Percentiles rank a stretch among this genome's conserved stretches.
Evolutionary conservation across 1,140 invertebrate species (phyloP).

Genomic region (Apis cerana): DNA sequence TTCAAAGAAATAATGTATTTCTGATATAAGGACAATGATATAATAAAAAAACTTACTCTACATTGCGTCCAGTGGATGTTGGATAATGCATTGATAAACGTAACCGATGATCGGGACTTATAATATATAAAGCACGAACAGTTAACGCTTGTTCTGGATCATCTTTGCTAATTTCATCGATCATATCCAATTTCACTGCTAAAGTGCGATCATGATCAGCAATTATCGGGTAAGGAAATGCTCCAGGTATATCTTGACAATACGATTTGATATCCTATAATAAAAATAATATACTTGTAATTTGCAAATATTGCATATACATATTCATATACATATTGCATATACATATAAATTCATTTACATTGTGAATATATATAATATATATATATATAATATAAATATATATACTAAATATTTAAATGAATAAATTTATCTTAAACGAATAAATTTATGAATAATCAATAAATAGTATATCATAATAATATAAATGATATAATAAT

Average conservation of each 20-base stretch:
- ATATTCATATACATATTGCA: background rate
- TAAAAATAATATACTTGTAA: background rate
- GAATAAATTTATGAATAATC: too few species aligned
- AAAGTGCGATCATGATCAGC: conserved; percentile 90
- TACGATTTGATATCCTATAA: conserved; percentile 89
- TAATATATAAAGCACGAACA: conserved; percentile 92
- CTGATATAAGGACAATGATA: background rate
- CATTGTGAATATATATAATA: too few species aligned
- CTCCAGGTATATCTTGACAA: conserved; percentile 84
- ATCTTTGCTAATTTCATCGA: conserved; percentile 86
- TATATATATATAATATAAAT: too few species aligned
- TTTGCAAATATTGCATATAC: background rate
- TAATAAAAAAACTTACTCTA: conserved; percentile 86
- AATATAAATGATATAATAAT: too few species aligned
- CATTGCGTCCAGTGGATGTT: conserved; percentile 94
- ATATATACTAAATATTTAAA: too few species aligned
- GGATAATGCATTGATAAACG: conserved; percentile 95
- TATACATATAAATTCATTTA: background rate
- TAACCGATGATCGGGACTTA: conserved; percentile 92
- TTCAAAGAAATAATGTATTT: too few species aligned
- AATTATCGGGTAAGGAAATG: conserved; percentile 94
- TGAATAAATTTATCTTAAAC: too few species aligned
- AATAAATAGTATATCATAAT: too few species aligned
- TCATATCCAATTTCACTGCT: conserved; percentile 91
- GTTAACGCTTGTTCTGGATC: conserved; percentile 87